phyloP scores from a whole-genome alignment of 2,113 vertebrate genomes.

The Syngnathus typhle region DNA sequence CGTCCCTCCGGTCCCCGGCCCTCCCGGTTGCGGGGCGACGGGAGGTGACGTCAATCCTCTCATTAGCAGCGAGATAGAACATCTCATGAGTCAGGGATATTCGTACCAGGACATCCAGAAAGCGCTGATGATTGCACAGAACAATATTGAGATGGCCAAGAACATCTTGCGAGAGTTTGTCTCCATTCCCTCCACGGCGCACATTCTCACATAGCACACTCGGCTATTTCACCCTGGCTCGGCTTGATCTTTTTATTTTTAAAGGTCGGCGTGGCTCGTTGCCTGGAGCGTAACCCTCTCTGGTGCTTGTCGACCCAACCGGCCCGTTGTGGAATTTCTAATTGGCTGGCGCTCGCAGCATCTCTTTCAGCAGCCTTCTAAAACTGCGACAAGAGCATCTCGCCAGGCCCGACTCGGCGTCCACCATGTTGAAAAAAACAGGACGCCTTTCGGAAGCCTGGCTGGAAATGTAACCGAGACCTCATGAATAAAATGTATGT shows the following conservation, averaged over 20 bases:
- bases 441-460: constrained; percentile 29
- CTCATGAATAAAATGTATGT: constrained; percentile 62
- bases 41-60: constrained; percentile 67
- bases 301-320: constrained; percentile 42
- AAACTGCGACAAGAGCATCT: constrained; percentile 3
- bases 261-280: constrained; percentile 35
- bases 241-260: constrained; percentile 21
- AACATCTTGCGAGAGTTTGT: constrained; percentile 97
- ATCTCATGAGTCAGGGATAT: constrained; percentile 94
- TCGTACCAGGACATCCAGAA: constrained; percentile 99
- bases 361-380: neutral
- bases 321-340: constrained; percentile 42
- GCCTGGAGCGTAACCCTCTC: constrained; percentile 40
- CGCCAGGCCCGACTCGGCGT: neutral
- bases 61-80: constrained; percentile 93
- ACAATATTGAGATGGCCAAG: constrained; percentile 99
- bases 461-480: constrained; percentile 63
- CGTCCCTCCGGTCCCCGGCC: constrained; percentile 57
- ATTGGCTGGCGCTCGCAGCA: constrained; percentile 22
- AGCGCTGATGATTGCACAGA: constrained; percentile 95
- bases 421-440: neutral
- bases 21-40: constrained; percentile 17
- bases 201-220: constrained; percentile 87
- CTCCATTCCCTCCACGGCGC: constrained; percentile 85
- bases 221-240: constrained; percentile 42